A percentile compares a stretch with the other conserved stretches of the same genome.
Evolutionary conservation across 2,888 invertebrate species (phyloP).

Genomic region (Drosophila quinaria): DNA sequence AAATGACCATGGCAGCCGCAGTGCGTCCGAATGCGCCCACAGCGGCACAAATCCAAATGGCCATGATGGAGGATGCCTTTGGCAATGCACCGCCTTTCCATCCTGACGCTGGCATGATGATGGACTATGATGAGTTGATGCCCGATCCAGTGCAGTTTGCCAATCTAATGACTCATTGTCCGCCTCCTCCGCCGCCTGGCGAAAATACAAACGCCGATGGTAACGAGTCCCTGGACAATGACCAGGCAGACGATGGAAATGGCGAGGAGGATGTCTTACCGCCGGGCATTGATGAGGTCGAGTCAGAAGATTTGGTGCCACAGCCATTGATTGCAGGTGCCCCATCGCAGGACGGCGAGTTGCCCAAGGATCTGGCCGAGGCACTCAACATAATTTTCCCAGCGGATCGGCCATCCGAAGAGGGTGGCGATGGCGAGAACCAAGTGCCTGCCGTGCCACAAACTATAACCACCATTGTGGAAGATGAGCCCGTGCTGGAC

Average conservation of each 20-base stretch:
- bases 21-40: constrained; percentile 68
- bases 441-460: constrained; percentile 47
- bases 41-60: constrained; percentile 83
- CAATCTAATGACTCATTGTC: constrained; percentile 84
- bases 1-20: constrained; percentile 24
- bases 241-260: constrained; percentile 51
- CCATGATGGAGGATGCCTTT: constrained; percentile 84
- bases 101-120: constrained; percentile 84
- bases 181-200: constrained; percentile 84
- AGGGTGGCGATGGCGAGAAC: constrained; percentile 37
- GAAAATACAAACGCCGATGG: constrained; percentile 27
- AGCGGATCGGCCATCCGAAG: constrained; percentile 85
- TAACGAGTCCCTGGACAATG: constrained; percentile 14
- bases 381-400: constrained; percentile 88
- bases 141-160: constrained; percentile 86
- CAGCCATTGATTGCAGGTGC: constrained; percentile 86
- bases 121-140: constrained; percentile 86
- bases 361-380: constrained; percentile 88
- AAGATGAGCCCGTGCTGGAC: constrained; percentile 69
- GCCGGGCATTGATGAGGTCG: constrained; percentile 85
- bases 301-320: constrained; percentile 85
- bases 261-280: constrained; percentile 84
- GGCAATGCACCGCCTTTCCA: constrained; percentile 85
- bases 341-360: constrained; percentile 85
- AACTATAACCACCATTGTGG: constrained; percentile 76